Percentiles rank a stretch among this genome's conserved stretches.
phyloP scores from a whole-genome alignment of 2,888 invertebrate genomes.

The Xestia ashworthii region DNA sequence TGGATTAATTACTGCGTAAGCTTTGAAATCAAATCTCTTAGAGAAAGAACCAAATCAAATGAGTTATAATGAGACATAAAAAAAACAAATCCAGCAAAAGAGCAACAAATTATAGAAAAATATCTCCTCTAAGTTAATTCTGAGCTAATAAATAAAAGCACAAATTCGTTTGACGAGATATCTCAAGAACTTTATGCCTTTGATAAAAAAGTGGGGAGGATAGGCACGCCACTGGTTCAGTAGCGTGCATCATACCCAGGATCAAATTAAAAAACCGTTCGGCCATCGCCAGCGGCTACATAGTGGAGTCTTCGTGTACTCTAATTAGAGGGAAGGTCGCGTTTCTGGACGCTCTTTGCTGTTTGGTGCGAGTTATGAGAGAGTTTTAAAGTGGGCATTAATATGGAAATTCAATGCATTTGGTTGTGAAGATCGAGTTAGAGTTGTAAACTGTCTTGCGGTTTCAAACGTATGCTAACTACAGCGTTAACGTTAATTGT shows the following conservation, averaged over 20 bases:
- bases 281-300: conserved; percentile 69
- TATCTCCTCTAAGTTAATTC: background rate
- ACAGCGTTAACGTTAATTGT: background rate
- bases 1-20: background rate
- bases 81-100: background rate
- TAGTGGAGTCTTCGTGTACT: conserved; percentile 71
- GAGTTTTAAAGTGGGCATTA: conserved; percentile 31
- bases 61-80: background rate
- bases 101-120: conserved; percentile 1
- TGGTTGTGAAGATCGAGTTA: conserved; percentile 19
- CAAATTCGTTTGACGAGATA: conserved; percentile 30
- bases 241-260: conserved; percentile 69
- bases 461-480: background rate
- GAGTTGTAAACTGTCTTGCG: conserved; percentile 2
- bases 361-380: conserved; percentile 65
- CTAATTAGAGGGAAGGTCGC: conserved; percentile 80
- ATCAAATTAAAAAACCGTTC: conserved; percentile 79
- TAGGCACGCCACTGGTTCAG: conserved; percentile 33
- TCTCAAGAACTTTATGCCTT: conserved; percentile 35
- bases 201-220: conserved; percentile 42
- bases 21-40: background rate
- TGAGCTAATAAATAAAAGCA: conserved; percentile 7
- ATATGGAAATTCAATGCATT: conserved; percentile 39
- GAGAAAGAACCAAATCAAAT: too few species aligned
- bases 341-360: conserved; percentile 75